These are phyloP conservation scores for Limnephilus lunatus DNA, from an alignment of 2,888 invertebrate genomes.

Conservation along the genomic window DNA sequence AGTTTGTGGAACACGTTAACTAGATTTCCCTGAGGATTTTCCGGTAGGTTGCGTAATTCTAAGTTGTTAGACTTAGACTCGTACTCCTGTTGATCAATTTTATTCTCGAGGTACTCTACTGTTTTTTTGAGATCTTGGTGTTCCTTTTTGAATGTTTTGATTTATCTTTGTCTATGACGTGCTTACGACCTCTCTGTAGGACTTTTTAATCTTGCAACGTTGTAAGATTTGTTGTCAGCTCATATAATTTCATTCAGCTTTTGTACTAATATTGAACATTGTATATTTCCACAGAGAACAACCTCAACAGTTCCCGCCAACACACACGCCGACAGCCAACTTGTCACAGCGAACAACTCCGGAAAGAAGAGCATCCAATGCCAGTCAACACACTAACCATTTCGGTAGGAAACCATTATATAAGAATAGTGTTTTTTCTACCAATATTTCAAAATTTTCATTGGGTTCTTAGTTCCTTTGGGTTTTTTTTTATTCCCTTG, in stretches of 20 bases:
- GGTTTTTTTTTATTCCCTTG: too few species aligned
- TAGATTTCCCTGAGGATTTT: too few species aligned
- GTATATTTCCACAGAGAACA: background rate
- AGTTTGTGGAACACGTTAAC: too few species aligned
- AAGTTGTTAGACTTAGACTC: too few species aligned
- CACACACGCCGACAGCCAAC: slow-evolving; percentile 40
- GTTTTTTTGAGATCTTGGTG: too few species aligned
- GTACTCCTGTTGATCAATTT: too few species aligned
- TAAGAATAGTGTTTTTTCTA: background rate
- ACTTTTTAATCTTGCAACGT: background rate
- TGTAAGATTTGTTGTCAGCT: background rate
- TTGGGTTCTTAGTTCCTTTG: too few species aligned
- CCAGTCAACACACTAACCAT: slow-evolving; percentile 68
- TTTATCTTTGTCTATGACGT: too few species aligned
- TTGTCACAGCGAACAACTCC: slow-evolving; percentile 69
- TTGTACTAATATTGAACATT: background rate
- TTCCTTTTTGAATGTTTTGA: too few species aligned
- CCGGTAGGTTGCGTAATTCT: too few species aligned
- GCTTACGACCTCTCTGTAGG: too few species aligned
- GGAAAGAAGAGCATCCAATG: slow-evolving; percentile 76
- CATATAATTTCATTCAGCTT: background rate
- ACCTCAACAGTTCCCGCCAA: background rate
- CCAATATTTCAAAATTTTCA: background rate
- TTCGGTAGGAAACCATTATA: slow-evolving; percentile 42
- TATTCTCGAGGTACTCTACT: too few species aligned